A percentile compares a stretch with the other conserved stretches of the same genome.
Conservation (phyloP, 1,140 invertebrate genomes). For the Papilio aristodemus region DNA sequence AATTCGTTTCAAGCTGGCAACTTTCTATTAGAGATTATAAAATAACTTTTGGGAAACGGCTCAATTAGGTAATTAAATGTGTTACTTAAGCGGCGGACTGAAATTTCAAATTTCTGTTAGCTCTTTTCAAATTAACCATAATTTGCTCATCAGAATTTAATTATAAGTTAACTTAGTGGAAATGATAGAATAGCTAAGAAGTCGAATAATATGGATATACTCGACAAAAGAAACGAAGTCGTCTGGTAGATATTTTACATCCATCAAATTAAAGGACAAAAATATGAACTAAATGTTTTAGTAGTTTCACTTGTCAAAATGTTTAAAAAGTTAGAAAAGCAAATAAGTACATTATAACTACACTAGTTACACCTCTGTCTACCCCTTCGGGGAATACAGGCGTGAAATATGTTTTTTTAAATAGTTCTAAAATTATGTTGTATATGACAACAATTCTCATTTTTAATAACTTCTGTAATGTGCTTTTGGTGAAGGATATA, state of each 20-base stretch:
- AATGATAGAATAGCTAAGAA: too few species aligned
- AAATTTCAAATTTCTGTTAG: slow-evolving; percentile 6
- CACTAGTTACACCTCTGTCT: too few species aligned
- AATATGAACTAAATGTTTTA: too few species aligned
- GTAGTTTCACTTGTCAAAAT: too few species aligned
- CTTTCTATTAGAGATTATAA: not conserved
- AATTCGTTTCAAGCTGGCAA: too few species aligned
- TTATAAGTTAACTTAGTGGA: slow-evolving; percentile 22
- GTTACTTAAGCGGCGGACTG: slow-evolving; percentile 2
- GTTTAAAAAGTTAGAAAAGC: too few species aligned
- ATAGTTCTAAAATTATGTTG: not conserved
- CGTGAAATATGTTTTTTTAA: too few species aligned
- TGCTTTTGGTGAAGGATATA: slow-evolving; percentile 23
- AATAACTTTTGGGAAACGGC: not conserved
- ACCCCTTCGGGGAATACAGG: too few species aligned
- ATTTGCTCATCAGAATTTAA: slow-evolving; percentile 26
- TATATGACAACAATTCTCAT: not conserved
- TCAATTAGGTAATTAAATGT: not conserved
- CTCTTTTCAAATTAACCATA: slow-evolving; percentile 4
- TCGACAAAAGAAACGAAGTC: not conserved
- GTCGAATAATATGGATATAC: too few species aligned
- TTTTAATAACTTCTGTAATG: not conserved
- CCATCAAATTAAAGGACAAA: too few species aligned
- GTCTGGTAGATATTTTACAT: too few species aligned
- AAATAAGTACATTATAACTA: too few species aligned